Evolutionary conservation across 2,797 vertebrate species (phyloP), one percentile per base, ranked within the genome.

Genomic region (Schizopygopsis pylzovi): DNA sequence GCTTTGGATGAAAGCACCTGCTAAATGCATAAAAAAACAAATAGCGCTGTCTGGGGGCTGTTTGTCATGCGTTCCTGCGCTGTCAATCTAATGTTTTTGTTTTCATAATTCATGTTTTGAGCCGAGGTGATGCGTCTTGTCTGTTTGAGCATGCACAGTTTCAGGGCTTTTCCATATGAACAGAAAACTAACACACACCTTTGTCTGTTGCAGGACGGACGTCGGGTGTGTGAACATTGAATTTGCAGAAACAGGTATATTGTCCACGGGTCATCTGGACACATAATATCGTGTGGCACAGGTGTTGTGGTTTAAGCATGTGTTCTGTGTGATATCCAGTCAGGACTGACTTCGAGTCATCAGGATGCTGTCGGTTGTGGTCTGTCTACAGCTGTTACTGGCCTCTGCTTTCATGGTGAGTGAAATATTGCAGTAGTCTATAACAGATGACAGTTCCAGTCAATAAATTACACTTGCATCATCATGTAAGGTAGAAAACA

Each of bases 381-480:
- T 89, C 2, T 87, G 92, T 87, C 86, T 95, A 6, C 95, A 95
- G 89, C 92, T 96, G 89, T 77, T 95, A 61, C 61, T 94, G 86
- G 89, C 89, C 86, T 93, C 95, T 20, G 94, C 85, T 1, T 72
- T 95, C 52, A 89, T 11, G 93, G 95, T 96, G 92, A 92, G 91
- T 89, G 39, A 91, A 88, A n/a, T 20, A n/a, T 63, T 4, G 5
- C n/a, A 56, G 65, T 56, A 54, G 4, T 25, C 25, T 59, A 49
- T 68, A 81, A 81, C 25, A 54, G 12, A 49, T 25, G 59, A 43
- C 2, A 2, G 15, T 22, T 49, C 52, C 39, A n/a, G 33, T 33
- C 47, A 71, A 25, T n/a, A 37, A 25, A 71, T 49, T 13, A 33
- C 28, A 59, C 37, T n/a, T n/a, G 4, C 52, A 63, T 61, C n/a